Base-by-base conservation (phyloP, 2,888 invertebrate genomes). In the Eucera pruinosa region DNA sequence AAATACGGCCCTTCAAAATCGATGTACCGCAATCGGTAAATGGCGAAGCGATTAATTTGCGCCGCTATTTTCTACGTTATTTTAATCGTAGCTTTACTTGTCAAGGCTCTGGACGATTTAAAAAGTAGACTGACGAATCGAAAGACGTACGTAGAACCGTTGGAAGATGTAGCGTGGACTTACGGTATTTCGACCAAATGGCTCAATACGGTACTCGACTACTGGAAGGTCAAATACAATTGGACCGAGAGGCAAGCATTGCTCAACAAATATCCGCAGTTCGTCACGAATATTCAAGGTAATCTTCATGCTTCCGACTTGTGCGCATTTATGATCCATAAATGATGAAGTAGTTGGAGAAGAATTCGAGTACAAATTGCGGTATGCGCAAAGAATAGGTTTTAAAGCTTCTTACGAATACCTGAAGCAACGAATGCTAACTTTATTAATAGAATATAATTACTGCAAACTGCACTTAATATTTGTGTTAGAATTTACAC, bases 131-230 rank as follows among this genome's bases (percentile, higher is more conserved):
- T 97, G 61, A 93, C 93, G 61, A 93, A 93, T 58, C 93, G 94
- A 20, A 92, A 93, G 9, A 90, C 93, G 2, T 93, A 94, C 3
- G 91, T 93, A 0, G 93, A 93, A 13, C 95, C 97, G 0, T 88
- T 96, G 55, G 95, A 96, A 90, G 94, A 94, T 57, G 92, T 93
- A 0, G 95, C 94, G 6, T 98, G 97, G 92, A 94, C 95, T 72
- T 97, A 97, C 88, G 98, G 98, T 2, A 95, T 98, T 89, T 96
- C 97, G 88, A 93, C 95, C 0, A 93, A 95, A 45, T 95, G 95
- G 78, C 91, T 97, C 4, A 93, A 94, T 13, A 94, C 94, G 80
- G 93, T 98, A 7, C 90, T 96, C 0, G 94, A 96, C 52, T 96
- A 96, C 90, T 98, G 98, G 98, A 94, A 94, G 13, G 95, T 95